Percentiles rank a stretch among this genome's conserved stretches.
Conservation (phyloP, 2,888 invertebrate species). For the Erebia epiphron region DNA sequence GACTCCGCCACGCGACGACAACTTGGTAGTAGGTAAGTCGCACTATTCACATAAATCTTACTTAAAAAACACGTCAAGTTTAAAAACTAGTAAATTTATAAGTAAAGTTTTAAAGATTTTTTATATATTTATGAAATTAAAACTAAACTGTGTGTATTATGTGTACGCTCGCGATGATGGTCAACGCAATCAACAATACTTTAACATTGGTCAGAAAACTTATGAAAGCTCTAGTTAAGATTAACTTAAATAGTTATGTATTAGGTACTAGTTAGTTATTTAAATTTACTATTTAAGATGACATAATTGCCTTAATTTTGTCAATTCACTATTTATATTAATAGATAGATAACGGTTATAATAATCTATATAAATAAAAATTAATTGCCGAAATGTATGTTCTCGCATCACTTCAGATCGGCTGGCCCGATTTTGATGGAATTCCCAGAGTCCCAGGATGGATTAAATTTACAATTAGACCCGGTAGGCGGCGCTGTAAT, state of each 20-base stretch:
- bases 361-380: too few species aligned
- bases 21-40: constrained; percentile 1
- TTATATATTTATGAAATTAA: background rate
- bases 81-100: background rate
- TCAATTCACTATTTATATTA: too few species aligned
- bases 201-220: background rate
- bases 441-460: too few species aligned
- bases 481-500: too few species aligned
- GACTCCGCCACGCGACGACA: background rate
- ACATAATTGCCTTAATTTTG: too few species aligned
- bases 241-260: background rate
- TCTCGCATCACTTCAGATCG: too few species aligned
- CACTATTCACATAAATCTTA: background rate
- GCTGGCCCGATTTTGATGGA: too few species aligned
- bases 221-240: background rate
- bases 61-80: background rate
- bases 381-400: too few species aligned
- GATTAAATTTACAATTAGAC: too few species aligned
- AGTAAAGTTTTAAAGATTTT: background rate
- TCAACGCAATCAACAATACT: background rate
- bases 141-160: background rate
- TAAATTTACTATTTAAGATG: too few species aligned
- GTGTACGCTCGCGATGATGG: background rate
- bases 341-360: too few species aligned
- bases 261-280: background rate